Percentiles rank a stretch among this genome's conserved stretches.
Evolutionary conservation across 2,888 invertebrate genomes (phyloP).

Genomic region (Fragum whitleyi): DNA sequence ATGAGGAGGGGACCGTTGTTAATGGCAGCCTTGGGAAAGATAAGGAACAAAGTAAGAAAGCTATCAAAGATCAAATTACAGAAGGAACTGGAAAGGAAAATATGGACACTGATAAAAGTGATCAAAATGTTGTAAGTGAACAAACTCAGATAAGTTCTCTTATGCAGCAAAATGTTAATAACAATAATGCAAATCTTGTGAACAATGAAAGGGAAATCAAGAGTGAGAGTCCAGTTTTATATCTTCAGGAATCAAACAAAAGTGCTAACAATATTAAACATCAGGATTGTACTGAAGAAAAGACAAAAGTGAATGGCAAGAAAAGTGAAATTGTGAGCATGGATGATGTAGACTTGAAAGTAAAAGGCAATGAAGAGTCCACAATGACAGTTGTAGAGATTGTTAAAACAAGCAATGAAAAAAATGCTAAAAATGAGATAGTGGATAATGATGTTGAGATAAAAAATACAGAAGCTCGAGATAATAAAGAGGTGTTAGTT

Average conservation of each 20-base stretch:
- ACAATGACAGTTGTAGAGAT: not conserved
- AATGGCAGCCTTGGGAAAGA: not conserved
- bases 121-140: not conserved
- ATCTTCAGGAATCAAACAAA: not conserved
- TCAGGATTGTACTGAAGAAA: not conserved
- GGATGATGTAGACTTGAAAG: not conserved
- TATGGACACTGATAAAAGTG: not conserved
- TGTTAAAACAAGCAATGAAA: not conserved
- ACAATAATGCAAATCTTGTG: conserved; percentile 3
- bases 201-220: not conserved
- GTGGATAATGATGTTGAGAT: too few species aligned
- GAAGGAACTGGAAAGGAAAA: not conserved
- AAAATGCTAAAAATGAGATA: not conserved
- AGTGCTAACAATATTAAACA: not conserved
- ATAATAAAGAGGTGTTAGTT: not conserved
- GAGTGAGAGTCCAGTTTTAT: not conserved
- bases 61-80: not conserved
- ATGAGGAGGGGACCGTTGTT: not conserved
- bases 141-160: conserved; percentile 11
- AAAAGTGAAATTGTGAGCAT: too few species aligned
- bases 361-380: not conserved
- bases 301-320: not conserved
- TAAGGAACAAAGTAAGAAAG: not conserved
- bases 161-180: conserved; percentile 5
- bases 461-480: too few species aligned